A percentile compares a stretch with the other conserved stretches of the same genome.
phyloP scores from a whole-genome alignment of 2,888 invertebrate genomes.

The Drosophila gaucha region DNA sequence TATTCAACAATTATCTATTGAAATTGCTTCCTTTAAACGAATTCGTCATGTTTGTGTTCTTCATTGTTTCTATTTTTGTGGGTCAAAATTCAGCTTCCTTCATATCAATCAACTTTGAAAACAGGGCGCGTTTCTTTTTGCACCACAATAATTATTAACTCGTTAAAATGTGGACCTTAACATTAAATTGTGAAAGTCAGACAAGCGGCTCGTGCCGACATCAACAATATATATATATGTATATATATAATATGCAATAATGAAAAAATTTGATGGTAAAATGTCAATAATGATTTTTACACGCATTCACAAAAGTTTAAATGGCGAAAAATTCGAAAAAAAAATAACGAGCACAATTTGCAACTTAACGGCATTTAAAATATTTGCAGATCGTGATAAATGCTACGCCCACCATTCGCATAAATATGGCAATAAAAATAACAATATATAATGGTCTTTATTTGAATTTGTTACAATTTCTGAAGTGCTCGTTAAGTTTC shows the following conservation, averaged over 20 bases:
- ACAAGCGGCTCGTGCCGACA: constrained; percentile 43
- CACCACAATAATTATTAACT: constrained; percentile 39
- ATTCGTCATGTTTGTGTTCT: constrained; percentile 41
- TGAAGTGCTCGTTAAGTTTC: constrained; percentile 45
- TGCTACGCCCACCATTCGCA: constrained; percentile 68
- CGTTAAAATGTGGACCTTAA: constrained; percentile 35
- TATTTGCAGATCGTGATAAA: constrained; percentile 71
- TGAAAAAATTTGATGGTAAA: constrained; percentile 17
- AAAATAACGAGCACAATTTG: constrained; percentile 36
- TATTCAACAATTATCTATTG: constrained; percentile 4
- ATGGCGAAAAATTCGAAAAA: constrained; percentile 2
- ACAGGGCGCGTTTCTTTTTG: constrained; percentile 10
- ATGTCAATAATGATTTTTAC: constrained; percentile 44
- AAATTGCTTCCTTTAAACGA: constrained; percentile 30
- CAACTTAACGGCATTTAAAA: constrained; percentile 58
- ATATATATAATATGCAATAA: constrained; percentile 3
- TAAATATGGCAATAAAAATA: constrained; percentile 53
- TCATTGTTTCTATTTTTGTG: neutral
- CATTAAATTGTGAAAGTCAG: constrained; percentile 68
- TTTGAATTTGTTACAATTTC: constrained; percentile 54
- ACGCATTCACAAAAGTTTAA: constrained; percentile 21
- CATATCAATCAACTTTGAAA: constrained; percentile 12
- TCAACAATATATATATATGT: neutral
- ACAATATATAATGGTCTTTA: constrained; percentile 19
- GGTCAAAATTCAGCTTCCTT: neutral